Percentiles rank a stretch among this genome's conserved stretches.
Conservation (phyloP, 2,888 invertebrate genomes). For the Dascillus cervinus region DNA sequence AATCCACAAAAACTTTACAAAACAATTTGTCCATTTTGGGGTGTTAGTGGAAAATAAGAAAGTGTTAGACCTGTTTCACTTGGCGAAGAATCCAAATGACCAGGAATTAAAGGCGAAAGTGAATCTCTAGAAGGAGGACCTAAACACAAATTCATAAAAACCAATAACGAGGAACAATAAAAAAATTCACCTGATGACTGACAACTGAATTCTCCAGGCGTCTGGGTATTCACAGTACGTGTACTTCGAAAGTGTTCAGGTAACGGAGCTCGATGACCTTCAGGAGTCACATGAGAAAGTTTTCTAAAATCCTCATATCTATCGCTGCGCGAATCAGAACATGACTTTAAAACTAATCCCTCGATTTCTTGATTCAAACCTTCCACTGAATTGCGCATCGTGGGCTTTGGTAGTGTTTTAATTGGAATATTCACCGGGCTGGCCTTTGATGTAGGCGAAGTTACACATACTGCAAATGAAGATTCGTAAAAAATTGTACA, state of each 20-base stretch:
- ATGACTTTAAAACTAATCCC: conserved; percentile 59
- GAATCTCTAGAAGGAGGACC: conserved; percentile 59
- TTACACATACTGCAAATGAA: conserved; percentile 25
- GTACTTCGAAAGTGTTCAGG: conserved; percentile 63
- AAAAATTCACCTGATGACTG: conserved; percentile 56
- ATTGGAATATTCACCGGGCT: conserved; percentile 51
- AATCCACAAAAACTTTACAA: no score
- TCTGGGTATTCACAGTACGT: conserved; percentile 78
- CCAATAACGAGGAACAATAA: conserved; percentile 3
- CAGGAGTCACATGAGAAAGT: conserved; percentile 62
- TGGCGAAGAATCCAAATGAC: conserved; percentile 54
- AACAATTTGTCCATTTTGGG: no score
- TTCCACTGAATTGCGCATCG: conserved; percentile 77
- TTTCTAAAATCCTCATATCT: no score
- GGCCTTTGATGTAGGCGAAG: conserved; percentile 41
- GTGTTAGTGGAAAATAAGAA: no score
- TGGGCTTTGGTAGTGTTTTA: conserved; percentile 53
- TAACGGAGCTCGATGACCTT: conserved; percentile 78
- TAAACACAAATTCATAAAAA: conserved; percentile 20
- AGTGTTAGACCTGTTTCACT: conserved; percentile 46
- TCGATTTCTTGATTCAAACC: conserved; percentile 84
- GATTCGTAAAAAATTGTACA: conserved; percentile 1
- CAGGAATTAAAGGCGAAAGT: conserved; percentile 59
- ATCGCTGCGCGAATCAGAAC: conserved; percentile 40
- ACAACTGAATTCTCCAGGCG: conserved; percentile 64